phyloP scores from a whole-genome alignment of 2,888 invertebrate genomes.

The Dorcus parallelipipedus region DNA sequence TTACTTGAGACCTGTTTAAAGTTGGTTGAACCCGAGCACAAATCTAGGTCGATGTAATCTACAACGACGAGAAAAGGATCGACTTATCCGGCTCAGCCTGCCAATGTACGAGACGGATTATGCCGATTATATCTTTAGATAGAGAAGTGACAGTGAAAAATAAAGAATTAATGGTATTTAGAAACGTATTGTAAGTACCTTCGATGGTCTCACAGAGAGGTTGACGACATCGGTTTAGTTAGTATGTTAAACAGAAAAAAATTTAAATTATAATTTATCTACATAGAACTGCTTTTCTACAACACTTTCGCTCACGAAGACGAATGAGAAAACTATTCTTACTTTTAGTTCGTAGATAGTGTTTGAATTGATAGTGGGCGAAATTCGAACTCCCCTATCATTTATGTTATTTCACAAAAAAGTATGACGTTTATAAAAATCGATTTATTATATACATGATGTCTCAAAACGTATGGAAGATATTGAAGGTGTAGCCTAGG shows the following conservation, averaged over 20 bases:
- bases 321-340: too few relatives aligned
- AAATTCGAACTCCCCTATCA: too few relatives aligned
- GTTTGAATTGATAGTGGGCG: too few relatives aligned
- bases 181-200: slow-evolving; percentile 11
- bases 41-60: slow-evolving; percentile 38
- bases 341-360: too few relatives aligned
- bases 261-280: not conserved
- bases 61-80: slow-evolving; percentile 24
- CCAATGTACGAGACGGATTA: slow-evolving; percentile 8
- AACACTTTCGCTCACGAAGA: not conserved
- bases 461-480: too few relatives aligned
- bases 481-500: too few relatives aligned
- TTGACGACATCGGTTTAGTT: slow-evolving; percentile 31
- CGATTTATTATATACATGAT: too few relatives aligned
- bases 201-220: slow-evolving; percentile 22
- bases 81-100: slow-evolving; percentile 3
- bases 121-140: slow-evolving; percentile 20
- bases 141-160: slow-evolving; percentile 42
- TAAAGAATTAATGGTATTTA: slow-evolving; percentile 30
- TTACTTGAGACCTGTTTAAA: slow-evolving; percentile 37
- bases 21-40: slow-evolving; percentile 38
- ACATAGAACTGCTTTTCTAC: not conserved
- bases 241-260: slow-evolving; percentile 11
- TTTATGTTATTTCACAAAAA: too few relatives aligned
- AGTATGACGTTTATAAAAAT: too few relatives aligned